phyloP scores from a whole-genome alignment of 2,888 invertebrate genomes.

The Hirudinaria manillensis region DNA sequence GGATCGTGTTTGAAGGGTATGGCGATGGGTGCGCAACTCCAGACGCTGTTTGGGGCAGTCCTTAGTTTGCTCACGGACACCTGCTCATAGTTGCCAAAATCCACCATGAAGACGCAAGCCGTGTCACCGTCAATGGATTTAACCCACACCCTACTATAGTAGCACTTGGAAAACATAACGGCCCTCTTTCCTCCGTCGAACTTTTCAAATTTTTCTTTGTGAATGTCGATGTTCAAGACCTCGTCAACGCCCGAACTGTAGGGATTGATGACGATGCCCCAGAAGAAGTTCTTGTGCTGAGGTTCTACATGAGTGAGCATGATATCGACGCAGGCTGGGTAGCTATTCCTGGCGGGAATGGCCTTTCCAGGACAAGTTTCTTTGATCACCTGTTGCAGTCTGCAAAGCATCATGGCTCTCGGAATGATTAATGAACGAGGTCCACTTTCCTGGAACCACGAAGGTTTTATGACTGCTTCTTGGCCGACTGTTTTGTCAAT shows the following conservation, averaged over 20 bases:
- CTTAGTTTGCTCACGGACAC: background rate
- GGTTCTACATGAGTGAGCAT: background rate
- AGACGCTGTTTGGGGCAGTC: slow-evolving; percentile 10
- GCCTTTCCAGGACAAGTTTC: background rate
- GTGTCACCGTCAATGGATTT: background rate
- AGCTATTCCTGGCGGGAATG: background rate
- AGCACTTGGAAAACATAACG: too few species aligned
- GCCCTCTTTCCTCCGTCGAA: too few species aligned
- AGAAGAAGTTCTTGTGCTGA: background rate
- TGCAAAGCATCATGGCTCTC: too few species aligned
- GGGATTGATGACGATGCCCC: background rate
- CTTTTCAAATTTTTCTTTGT: too few species aligned
- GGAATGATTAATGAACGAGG: too few species aligned
- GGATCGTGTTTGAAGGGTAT: slow-evolving; percentile 2
- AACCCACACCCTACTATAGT: background rate
- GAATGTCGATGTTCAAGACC: too few species aligned
- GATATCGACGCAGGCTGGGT: background rate
- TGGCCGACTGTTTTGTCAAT: too few species aligned
- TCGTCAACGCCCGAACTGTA: too few species aligned
- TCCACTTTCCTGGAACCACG: too few species aligned
- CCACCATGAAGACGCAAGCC: background rate
- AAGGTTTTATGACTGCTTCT: too few species aligned
- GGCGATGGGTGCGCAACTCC: background rate
- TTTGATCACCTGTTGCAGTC: too few species aligned
- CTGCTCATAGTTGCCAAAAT: background rate